Conservation (phyloP, 2,113 vertebrate species). For the Brienomyrus brachyistius region DNA sequence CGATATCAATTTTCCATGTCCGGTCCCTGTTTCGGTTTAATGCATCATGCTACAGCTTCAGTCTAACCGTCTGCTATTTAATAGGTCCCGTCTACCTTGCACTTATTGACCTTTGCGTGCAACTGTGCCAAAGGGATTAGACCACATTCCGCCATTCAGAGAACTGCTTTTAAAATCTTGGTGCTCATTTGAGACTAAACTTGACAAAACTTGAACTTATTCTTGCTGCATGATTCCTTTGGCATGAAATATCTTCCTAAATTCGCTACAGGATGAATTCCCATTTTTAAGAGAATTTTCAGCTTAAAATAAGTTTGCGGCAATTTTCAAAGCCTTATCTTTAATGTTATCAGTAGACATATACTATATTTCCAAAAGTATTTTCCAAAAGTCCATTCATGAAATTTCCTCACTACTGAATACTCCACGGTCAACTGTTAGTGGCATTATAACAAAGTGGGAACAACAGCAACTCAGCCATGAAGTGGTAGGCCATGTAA, state of each 20-base stretch:
- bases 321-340: not conserved
- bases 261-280: not conserved
- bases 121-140: not conserved
- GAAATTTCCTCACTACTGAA: too few relatives aligned
- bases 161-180: not conserved
- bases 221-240: not conserved
- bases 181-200: not conserved
- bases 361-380: too few relatives aligned
- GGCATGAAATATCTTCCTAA: not conserved
- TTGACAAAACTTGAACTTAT: not conserved
- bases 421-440: too few relatives aligned
- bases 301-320: not conserved
- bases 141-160: not conserved
- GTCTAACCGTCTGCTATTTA: not conserved
- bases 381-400: too few relatives aligned
- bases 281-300: not conserved
- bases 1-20: not conserved
- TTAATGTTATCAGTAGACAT: not conserved
- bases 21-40: not conserved
- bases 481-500: too few relatives aligned
- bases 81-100: not conserved
- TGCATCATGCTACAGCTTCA: not conserved
- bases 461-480: too few relatives aligned
- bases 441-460: too few relatives aligned
- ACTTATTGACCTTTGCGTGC: not conserved